A percentile compares a stretch with the other conserved stretches of the same genome.
These are phyloP conservation scores for Diarsia rubi DNA, from an alignment of 2,888 invertebrate species.

Conservation along the genomic window DNA sequence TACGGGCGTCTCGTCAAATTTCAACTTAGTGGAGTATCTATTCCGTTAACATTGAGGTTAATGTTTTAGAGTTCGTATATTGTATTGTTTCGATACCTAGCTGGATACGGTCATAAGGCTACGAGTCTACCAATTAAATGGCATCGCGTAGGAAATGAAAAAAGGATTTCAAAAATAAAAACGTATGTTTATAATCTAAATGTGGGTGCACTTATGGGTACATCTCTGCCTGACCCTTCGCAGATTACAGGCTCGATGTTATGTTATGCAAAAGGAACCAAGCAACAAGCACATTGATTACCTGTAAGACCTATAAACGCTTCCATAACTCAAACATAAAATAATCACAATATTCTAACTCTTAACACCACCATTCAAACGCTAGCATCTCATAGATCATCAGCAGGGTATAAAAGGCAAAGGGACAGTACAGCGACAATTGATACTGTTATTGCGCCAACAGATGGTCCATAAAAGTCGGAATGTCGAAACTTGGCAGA, in stretches of 20 bases:
- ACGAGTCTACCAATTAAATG: not conserved
- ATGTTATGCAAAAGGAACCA: not conserved
- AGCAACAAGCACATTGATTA: not conserved
- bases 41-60: slow-evolving; percentile 73
- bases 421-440: slow-evolving; percentile 72
- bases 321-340: not conserved
- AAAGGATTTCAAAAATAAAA: not conserved
- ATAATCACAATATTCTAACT: slow-evolving; percentile 11
- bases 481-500: slow-evolving; percentile 81
- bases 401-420: slow-evolving; percentile 69
- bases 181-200: not conserved
- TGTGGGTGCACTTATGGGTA: too few species aligned
- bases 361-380: slow-evolving; percentile 21
- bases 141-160: too few species aligned
- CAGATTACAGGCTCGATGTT: too few species aligned
- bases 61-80: slow-evolving; percentile 51
- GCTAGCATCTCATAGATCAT: slow-evolving; percentile 54
- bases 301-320: not conserved
- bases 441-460: slow-evolving; percentile 68
- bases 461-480: slow-evolving; percentile 84
- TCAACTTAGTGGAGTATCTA: slow-evolving; percentile 81
- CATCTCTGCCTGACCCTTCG: too few species aligned
- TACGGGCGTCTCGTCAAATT: slow-evolving; percentile 87
- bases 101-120: not conserved
- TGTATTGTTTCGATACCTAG: slow-evolving; percentile 28